These are phyloP conservation scores for Coenonympha arcania DNA, from an alignment of 2,888 invertebrate species.

Conservation along the genomic window DNA sequence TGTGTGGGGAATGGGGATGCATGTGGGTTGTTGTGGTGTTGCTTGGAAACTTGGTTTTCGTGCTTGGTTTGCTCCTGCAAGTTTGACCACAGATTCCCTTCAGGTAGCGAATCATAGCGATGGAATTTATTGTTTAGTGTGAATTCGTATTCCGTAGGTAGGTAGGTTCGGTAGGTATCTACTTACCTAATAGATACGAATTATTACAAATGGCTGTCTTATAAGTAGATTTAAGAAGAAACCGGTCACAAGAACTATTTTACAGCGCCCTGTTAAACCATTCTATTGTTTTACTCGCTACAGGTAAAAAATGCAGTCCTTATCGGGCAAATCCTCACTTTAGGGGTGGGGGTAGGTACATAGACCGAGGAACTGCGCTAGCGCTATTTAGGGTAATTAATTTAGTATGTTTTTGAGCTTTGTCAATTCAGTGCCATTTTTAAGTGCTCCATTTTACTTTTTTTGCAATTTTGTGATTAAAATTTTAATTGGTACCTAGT, in stretches of 20 bases:
- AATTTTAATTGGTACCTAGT: no score
- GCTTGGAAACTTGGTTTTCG: no score
- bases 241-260: not conserved
- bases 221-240: not conserved
- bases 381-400: not conserved
- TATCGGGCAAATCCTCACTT: not conserved
- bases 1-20: no score
- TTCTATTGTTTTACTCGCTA: not conserved
- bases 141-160: no score
- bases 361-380: not conserved
- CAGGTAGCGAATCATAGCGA: no score
- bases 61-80: no score
- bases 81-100: no score
- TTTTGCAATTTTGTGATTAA: no score
- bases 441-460: not conserved
- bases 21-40: no score
- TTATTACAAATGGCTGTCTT: not conserved
- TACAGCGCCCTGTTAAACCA: not conserved
- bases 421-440: not conserved
- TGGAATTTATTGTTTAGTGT: no score
- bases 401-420: not conserved
- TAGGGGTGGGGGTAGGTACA: not conserved
- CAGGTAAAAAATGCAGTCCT: conserved; percentile 1
- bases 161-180: no score
- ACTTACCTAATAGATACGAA: not conserved